Evolutionary conservation across 2,113 vertebrate genomes (phyloP).

Genomic region (Junco hyemalis): DNA sequence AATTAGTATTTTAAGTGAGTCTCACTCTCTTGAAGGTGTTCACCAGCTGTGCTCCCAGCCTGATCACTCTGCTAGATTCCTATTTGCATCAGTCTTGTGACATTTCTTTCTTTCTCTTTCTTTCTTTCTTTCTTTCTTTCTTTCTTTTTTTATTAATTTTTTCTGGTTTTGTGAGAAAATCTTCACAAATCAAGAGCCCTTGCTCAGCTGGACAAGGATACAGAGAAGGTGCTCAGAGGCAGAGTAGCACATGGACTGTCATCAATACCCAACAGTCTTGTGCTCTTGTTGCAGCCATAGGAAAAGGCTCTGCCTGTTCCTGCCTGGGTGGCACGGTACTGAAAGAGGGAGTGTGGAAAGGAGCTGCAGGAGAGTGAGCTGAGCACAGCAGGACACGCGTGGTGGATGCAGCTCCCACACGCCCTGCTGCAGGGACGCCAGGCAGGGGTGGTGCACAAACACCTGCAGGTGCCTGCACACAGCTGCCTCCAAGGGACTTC

Average conservation of each 20-base stretch:
- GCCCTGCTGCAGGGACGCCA: rapidly evolving
- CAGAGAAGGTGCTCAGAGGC: not conserved
- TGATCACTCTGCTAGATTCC: not conserved
- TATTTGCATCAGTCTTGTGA: not conserved
- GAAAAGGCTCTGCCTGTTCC: not conserved
- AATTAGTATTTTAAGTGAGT: not conserved
- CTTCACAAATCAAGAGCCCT: not conserved
- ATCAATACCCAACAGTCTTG: not conserved
- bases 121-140: not conserved
- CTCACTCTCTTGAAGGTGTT: not conserved
- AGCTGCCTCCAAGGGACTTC: not conserved
- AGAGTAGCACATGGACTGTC: not conserved
- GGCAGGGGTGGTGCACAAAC: not conserved
- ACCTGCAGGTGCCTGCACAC: rapidly evolving
- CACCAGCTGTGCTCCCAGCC: not conserved
- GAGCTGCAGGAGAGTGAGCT: not conserved
- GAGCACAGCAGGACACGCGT: rapidly evolving
- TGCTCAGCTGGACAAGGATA: not conserved
- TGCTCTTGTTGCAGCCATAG: not conserved
- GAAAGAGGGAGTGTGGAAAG: not conserved
- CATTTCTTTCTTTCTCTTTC: no score
- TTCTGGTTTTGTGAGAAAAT: not conserved
- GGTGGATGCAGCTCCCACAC: not conserved
- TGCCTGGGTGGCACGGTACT: rapidly evolving
- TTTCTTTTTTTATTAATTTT: not conserved